Conservation (phyloP, 2,113 vertebrate species). For the Apaloderma vittatum region DNA sequence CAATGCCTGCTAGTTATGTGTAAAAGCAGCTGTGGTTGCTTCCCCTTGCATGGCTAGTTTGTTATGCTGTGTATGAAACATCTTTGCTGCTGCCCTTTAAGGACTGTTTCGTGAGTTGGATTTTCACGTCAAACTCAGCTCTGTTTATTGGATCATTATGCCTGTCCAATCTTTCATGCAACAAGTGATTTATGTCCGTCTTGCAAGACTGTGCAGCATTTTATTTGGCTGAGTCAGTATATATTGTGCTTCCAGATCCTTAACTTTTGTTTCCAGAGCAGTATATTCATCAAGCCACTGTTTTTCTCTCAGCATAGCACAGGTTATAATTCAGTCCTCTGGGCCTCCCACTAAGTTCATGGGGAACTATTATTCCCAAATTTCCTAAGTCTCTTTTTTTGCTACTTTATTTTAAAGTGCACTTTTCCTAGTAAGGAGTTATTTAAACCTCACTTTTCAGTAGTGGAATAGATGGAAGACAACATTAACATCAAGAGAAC, state of each 20-base stretch:
- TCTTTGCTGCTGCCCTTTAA: neutral
- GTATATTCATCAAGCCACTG: neutral
- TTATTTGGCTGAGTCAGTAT: neutral
- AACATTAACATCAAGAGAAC: neutral
- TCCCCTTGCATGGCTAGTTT: neutral
- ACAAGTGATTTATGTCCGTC: neutral
- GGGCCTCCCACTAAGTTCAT: neutral
- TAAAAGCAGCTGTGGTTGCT: neutral
- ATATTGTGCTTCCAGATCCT: neutral
- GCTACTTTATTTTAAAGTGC: neutral
- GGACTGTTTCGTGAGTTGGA: neutral
- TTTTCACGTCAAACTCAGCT: neutral
- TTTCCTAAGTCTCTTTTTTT: neutral
- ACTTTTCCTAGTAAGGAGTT: neutral
- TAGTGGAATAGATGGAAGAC: neutral
- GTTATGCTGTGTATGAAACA: neutral
- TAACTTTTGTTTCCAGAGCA: constrained; percentile 6
- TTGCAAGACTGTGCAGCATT: neutral
- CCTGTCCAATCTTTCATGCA: neutral
- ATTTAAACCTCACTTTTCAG: neutral
- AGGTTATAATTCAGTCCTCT: neutral
- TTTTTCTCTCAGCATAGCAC: neutral
- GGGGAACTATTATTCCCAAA: neutral
- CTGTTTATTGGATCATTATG: neutral
- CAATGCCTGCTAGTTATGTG: neutral